Percentiles rank a stretch among this genome's conserved stretches.
Conservation (phyloP, 2,113 vertebrate species). For the Aegypius monachus region DNA sequence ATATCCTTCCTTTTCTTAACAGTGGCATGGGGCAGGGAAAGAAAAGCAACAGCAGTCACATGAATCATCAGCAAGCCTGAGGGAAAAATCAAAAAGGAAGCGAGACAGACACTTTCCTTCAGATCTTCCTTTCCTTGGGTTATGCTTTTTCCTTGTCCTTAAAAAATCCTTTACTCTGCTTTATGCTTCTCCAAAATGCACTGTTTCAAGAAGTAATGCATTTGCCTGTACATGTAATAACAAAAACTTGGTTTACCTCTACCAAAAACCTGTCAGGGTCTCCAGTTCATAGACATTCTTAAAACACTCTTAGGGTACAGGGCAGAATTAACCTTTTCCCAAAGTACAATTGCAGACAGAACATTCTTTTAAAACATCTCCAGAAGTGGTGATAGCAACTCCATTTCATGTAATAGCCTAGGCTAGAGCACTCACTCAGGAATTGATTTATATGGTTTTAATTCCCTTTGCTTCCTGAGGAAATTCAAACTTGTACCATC, state of each 20-base stretch:
- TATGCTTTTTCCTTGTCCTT: neutral
- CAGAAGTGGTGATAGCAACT: neutral
- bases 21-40: neutral
- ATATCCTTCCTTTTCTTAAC: neutral
- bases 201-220: neutral
- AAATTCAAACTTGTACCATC: neutral
- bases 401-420: neutral
- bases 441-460: conserved; percentile 22
- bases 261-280: neutral
- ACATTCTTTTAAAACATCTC: neutral
- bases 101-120: neutral
- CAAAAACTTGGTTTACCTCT: neutral
- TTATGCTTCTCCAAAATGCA: neutral
- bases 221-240: neutral
- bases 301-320: neutral
- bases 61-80: neutral
- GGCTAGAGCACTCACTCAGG: neutral
- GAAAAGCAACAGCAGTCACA: neutral
- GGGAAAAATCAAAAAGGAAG: neutral
- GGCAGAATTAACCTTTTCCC: neutral
- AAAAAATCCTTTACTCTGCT: neutral
- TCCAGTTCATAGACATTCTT: neutral
- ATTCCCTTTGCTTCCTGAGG: neutral
- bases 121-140: neutral
- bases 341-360: neutral